phyloP scores from a whole-genome alignment of 1,140 invertebrate genomes.

The Drosophila nebulosa region DNA sequence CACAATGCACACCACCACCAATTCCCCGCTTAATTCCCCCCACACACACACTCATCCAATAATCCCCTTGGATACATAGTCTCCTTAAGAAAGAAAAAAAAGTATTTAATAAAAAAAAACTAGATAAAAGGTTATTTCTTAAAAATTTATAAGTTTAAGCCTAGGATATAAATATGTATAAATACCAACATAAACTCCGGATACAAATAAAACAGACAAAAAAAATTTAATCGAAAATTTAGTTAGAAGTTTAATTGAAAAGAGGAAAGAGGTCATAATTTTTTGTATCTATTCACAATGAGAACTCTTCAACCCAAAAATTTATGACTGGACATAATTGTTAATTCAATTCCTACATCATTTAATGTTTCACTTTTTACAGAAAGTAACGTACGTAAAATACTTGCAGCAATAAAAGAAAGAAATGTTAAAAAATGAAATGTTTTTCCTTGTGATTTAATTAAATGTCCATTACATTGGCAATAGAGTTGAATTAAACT shows the following conservation, averaged over 20 bases:
- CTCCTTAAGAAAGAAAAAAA: constrained; percentile 36
- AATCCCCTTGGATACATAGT: constrained; percentile 21
- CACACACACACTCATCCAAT: constrained; percentile 27
- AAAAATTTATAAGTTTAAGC: constrained; percentile 55
- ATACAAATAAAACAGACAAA: constrained; percentile 52
- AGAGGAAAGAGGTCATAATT: too few relatives aligned
- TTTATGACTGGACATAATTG: too few relatives aligned
- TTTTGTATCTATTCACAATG: neutral
- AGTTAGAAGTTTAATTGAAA: constrained; percentile 43
- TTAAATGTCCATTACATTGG: too few relatives aligned
- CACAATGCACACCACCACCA: neutral
- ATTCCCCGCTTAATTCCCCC: neutral
- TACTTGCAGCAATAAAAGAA: too few relatives aligned
- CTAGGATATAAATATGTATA: constrained; percentile 50
- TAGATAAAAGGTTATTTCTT: constrained; percentile 70
- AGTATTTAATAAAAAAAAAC: constrained; percentile 66
- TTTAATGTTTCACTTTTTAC: too few relatives aligned
- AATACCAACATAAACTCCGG: constrained; percentile 38
- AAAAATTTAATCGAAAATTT: constrained; percentile 58
- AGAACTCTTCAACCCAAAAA: too few relatives aligned
- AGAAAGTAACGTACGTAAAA: too few relatives aligned
- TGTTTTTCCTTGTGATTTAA: too few relatives aligned
- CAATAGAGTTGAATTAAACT: too few relatives aligned
- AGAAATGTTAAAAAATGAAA: too few relatives aligned
- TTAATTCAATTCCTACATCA: too few relatives aligned